Evolutionary conservation across 2,797 vertebrate species (phyloP), one percentile per base, ranked within the genome.

Genomic region (Acipenser ruthenus): DNA sequence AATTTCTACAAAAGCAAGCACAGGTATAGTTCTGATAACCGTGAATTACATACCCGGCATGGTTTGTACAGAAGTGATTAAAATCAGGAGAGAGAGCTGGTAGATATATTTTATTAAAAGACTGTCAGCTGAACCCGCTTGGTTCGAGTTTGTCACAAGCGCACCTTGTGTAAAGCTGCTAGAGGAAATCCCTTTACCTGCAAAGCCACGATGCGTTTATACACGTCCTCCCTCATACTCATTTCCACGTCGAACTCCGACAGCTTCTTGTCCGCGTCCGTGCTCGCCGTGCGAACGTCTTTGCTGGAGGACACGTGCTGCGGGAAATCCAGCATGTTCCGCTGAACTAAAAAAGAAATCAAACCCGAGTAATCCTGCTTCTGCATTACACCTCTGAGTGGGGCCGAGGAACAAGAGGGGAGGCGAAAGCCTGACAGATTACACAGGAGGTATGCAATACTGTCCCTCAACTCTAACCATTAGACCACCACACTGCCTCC

Each of bases 161-260:
- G 23, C 23, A 37, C 23, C 23, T 37, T 37, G 23, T 37, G 23
- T 37, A 37, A 37, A 37, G 23, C 23, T 37, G 23, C 23, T 37
- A 2, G 2, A 37, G 23, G 23, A 37, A 37, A 37, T 1, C 23
- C 23, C 23, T 37, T n/a, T 69, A 97, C 96, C 93, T 97, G 87
- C 70, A 99, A 88, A 73, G 92, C 91, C 0, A 95, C 92, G 0
- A 99, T 84, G 77, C 93, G 87, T 84, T 82, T 90, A 86, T 98
- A 97, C 63, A 99, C 95, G 0, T 98, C 96, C 73, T 90, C 91
- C 72, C 96, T 85, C 96, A 99, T 99, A 87, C 94, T 97, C 93
- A 95, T 98, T 86, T 98, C 96, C 78, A 99, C 95, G 0, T 99
- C 96, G 0, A 98, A 98, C 76, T 96, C 96, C 0, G 95, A 97